These are phyloP conservation scores for Phaethon lepturus DNA, from an alignment of 2,113 vertebrate genomes.

Conservation along the genomic window DNA sequence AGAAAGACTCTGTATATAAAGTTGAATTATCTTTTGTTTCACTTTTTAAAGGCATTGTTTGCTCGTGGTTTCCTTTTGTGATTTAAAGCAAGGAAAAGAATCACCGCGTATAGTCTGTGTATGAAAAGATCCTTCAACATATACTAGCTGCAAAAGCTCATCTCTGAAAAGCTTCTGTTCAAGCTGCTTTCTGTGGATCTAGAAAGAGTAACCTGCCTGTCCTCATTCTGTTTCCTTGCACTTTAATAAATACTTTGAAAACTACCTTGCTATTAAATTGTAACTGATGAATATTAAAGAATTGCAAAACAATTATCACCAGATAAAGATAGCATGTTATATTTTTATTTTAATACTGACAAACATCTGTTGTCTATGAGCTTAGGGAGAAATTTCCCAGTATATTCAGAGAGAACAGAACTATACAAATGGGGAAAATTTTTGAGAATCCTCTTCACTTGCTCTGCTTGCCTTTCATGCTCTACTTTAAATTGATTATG, in stretches of 20 bases:
- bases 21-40: conserved; percentile 51
- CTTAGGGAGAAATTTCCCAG: neutral
- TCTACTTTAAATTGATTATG: neutral
- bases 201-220: neutral
- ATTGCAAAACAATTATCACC: neutral
- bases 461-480: neutral
- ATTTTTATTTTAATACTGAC: neutral
- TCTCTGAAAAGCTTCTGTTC: conserved; percentile 31
- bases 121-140: conserved; percentile 36
- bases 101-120: neutral
- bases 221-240: neutral
- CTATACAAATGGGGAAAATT: neutral
- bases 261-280: neutral
- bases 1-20: neutral
- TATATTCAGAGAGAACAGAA: neutral
- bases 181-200: neutral
- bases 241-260: neutral
- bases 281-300: neutral
- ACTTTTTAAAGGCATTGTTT: conserved; percentile 43
- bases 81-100: conserved; percentile 50
- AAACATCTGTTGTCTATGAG: neutral
- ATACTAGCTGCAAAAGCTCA: neutral
- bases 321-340: neutral
- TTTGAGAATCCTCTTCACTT: neutral
- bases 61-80: conserved; percentile 40